Percentiles rank a stretch among this genome's conserved stretches.
Evolutionary conservation across 2,797 vertebrate species (phyloP).

Genomic region (Urophycis tenuis): DNA sequence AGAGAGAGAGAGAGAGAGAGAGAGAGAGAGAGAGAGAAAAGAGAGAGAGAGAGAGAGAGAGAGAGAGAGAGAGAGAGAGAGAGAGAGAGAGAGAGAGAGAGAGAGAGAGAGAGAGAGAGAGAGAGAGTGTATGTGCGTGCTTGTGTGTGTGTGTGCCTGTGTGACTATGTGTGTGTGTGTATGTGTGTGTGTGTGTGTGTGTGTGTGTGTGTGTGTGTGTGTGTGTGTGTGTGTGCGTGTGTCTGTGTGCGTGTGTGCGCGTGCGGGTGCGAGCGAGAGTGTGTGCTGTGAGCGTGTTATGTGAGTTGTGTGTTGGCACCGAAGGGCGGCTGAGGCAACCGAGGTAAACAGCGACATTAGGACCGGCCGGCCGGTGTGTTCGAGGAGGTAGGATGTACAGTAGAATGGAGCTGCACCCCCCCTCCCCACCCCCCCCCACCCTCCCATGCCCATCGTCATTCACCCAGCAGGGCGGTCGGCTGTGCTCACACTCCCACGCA

Average conservation of each 20-base stretch:
- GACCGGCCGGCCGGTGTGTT: constrained; percentile 13
- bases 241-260: background rate
- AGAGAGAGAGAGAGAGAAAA: background rate
- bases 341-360: background rate
- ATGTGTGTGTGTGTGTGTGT: background rate
- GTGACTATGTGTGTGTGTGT: no score
- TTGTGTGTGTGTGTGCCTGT: no score
- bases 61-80: background rate
- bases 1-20: background rate
- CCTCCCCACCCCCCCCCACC: no score
- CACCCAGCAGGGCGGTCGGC: constrained; percentile 28
- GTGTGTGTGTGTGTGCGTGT: background rate
- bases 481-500: constrained; percentile 48
- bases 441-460: no score
- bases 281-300: background rate
- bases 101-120: no score
- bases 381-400: constrained; percentile 33
- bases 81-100: no score
- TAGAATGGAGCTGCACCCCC: constrained; percentile 46
- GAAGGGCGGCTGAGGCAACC: background rate
- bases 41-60: no score
- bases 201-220: background rate
- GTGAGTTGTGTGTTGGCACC: background rate
- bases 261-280: no score
- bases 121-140: no score